Base-by-base conservation (phyloP, 2,113 vertebrate species). In the Peucedramus taeniatus region DNA sequence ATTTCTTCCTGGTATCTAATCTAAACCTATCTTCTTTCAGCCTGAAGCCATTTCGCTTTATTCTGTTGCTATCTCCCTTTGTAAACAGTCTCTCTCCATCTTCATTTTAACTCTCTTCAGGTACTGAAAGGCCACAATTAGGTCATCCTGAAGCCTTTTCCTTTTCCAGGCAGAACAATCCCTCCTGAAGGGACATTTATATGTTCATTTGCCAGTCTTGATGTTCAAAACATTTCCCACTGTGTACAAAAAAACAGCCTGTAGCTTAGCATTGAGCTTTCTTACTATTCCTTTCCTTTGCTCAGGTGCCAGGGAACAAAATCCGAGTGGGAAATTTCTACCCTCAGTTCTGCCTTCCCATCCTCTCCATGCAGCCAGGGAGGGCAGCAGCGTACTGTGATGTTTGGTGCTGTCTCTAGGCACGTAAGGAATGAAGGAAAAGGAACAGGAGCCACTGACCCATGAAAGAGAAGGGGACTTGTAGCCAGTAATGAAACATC, bases 361-460 rank as follows among this genome's bases (percentile, higher is more conserved):
- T n/a, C 6, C 30, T 18, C 13, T 77, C 37, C 1, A 1, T 5
- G 18, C 6, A 44, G 59, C 30, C 15, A 10, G 10, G 30, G 59
- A 24, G 5, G 47, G 42, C 27, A 85, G 35, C 51, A 69, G 39
- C 40, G 40, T 14, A 1, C 17, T 35, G 30, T 30, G 12, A 0
- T 53, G 11, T 13, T 85, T 3, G 2, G 27, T 79, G n/a, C 24
- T 75, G 61, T 68, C 12, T 2, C 13, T 45, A 19, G 65, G 33
- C 24, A 3, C 0, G 0, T 33, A 66, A 39, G 2, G 2, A 47
- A 37, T 8, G n/a, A 42, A 83, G 45, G 59, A 50, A 80, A 72
- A 83, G 16, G 11, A 53, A 8, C 18, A 74, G 59, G 15, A 19
- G 2, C 31, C 47, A 14, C 49, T 21, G n/a, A 47, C 22, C 63